Conservation (phyloP, 1,140 invertebrate species). For the Leptoteleia sp. region DNA sequence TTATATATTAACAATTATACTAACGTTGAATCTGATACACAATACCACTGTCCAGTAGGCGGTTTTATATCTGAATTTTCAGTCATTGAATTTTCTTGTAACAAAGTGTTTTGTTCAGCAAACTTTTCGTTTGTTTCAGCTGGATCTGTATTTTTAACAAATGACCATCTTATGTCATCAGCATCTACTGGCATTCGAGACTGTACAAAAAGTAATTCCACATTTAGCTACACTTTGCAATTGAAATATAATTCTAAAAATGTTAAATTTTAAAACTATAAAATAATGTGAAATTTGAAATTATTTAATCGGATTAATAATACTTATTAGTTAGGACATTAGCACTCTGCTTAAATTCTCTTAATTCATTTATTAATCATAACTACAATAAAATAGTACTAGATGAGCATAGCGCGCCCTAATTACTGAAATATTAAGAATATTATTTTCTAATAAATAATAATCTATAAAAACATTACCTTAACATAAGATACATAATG, state of each 20-base stretch:
- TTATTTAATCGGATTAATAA: too few relatives aligned
- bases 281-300: constrained; percentile 13
- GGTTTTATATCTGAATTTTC: constrained; percentile 78
- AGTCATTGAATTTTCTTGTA: constrained; percentile 80
- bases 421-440: background rate
- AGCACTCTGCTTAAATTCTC: too few relatives aligned
- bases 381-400: too few relatives aligned
- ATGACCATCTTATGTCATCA: constrained; percentile 85
- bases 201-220: constrained; percentile 59
- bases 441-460: background rate
- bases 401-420: too few relatives aligned
- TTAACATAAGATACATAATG: constrained; percentile 98
- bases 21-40: constrained; percentile 88
- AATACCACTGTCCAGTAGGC: constrained; percentile 93
- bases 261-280: background rate
- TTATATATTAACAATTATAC: too few relatives aligned
- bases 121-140: constrained; percentile 79
- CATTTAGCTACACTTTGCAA: background rate
- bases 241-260: background rate
- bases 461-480: constrained; percentile 76
- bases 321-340: too few relatives aligned
- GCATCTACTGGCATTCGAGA: constrained; percentile 81
- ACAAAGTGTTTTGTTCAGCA: constrained; percentile 72
- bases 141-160: constrained; percentile 83
- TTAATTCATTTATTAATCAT: too few relatives aligned